Percentiles rank a stretch among this genome's conserved stretches.
Conservation (phyloP, 2,888 invertebrate species). For the Spodoptera picta region DNA sequence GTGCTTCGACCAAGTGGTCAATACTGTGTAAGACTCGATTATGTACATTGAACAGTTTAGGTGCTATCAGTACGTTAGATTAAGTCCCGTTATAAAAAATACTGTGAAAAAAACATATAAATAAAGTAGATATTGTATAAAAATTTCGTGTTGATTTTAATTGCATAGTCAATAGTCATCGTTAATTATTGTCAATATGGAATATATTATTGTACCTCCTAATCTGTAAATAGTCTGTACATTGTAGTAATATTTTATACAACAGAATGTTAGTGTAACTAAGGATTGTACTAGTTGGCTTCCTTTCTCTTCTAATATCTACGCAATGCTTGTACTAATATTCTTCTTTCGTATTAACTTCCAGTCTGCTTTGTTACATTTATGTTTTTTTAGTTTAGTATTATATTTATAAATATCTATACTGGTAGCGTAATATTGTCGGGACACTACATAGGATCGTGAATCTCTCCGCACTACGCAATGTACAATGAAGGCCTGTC, state of each 20-base stretch:
- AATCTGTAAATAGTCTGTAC: conserved; percentile 53
- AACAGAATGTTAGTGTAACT: conserved; percentile 26
- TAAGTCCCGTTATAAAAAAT: conserved; percentile 36
- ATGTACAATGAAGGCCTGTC: conserved; percentile 20
- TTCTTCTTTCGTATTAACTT: conserved; percentile 57
- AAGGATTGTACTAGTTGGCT: conserved; percentile 43
- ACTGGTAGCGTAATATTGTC: conserved; percentile 56
- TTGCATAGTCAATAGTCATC: conserved; percentile 7
- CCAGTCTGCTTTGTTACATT: conserved; percentile 64
- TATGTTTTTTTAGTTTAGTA: conserved; percentile 78
- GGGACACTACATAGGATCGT: conserved; percentile 27
- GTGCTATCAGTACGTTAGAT: conserved; percentile 35
- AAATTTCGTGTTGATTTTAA: conserved; percentile 35
- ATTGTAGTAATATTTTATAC: conserved; percentile 43
- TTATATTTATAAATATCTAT: conserved; percentile 65
- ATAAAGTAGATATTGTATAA: conserved; percentile 21
- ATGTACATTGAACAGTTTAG: conserved; percentile 22
- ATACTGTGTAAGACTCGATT: conserved; percentile 76
- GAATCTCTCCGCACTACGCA: conserved; percentile 34
- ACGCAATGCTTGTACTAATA: conserved; percentile 58
- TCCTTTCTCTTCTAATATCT: conserved; percentile 55
- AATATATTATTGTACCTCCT: conserved; percentile 19
- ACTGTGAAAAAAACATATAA: conserved; percentile 23
- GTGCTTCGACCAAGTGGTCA: conserved; percentile 90
- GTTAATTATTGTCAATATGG: conserved; percentile 22